A percentile compares a stretch with the other conserved stretches of the same genome.
phyloP scores from a whole-genome alignment of 2,797 vertebrate genomes.

The Semotilus atromaculatus region DNA sequence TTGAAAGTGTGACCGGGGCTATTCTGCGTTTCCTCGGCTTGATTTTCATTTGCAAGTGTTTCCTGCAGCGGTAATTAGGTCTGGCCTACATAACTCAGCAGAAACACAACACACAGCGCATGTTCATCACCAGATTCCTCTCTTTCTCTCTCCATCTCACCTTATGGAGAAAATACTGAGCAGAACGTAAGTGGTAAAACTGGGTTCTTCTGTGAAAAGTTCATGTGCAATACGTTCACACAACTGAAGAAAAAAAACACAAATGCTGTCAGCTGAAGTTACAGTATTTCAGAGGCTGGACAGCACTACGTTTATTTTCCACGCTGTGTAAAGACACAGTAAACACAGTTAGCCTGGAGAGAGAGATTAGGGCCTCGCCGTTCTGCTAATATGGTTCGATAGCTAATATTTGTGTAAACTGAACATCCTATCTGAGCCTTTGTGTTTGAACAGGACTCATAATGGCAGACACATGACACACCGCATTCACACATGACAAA shows the following conservation, averaged over 20 bases:
- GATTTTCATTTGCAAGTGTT: slow-evolving; percentile 51
- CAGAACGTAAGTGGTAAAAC: neutral
- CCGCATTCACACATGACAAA: neutral
- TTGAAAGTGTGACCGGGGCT: slow-evolving; percentile 34
- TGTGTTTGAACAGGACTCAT: slow-evolving; percentile 39
- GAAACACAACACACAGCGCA: slow-evolving; percentile 25
- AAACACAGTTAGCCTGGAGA: slow-evolving; percentile 11
- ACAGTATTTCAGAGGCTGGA: neutral
- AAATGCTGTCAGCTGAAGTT: neutral
- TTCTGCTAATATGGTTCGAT: slow-evolving; percentile 13
- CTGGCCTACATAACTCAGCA: slow-evolving; percentile 56
- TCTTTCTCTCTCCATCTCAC: slow-evolving; percentile 11
- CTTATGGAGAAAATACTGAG: neutral
- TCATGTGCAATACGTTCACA: neutral
- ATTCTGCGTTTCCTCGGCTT: slow-evolving; percentile 34
- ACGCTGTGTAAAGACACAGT: neutral
- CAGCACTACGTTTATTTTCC: slow-evolving; percentile 11
- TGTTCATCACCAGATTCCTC: slow-evolving; percentile 30
- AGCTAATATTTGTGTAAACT: slow-evolving; percentile 42
- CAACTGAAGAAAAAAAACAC: neutral
- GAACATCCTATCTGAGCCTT: slow-evolving; percentile 22
- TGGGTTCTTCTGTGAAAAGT: neutral
- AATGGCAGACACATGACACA: slow-evolving; percentile 10
- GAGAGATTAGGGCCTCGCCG: neutral
- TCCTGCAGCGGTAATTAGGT: slow-evolving; percentile 58